These are phyloP conservation scores for Drosophila fuyamai DNA, from an alignment of 1,140 invertebrate species.

Conservation along the genomic window DNA sequence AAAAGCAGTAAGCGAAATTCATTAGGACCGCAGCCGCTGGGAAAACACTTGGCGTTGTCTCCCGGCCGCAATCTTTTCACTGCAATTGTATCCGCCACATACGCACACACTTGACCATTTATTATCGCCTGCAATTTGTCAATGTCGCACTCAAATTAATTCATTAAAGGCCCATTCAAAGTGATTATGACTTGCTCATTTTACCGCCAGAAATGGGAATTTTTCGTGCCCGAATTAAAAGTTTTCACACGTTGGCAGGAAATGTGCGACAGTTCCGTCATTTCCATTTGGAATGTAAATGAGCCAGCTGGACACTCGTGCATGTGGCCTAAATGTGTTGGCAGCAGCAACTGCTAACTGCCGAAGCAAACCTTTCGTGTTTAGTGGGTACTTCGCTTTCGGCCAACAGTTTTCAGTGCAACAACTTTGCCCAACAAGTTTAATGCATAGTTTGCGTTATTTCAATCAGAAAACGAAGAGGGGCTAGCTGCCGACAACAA, in stretches of 20 bases:
- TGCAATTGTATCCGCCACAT: neutral
- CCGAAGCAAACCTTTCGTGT: constrained; percentile 25
- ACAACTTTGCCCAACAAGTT: constrained; percentile 61
- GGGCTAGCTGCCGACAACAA: neutral
- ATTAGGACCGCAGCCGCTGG: constrained; percentile 24
- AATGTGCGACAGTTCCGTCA: constrained; percentile 32
- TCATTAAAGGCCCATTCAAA: constrained; percentile 40
- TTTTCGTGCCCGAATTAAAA: constrained; percentile 45
- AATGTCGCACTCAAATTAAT: constrained; percentile 64
- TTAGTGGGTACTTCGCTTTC: constrained; percentile 20
- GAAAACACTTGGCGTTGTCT: constrained; percentile 27
- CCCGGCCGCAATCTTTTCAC: constrained; percentile 9
- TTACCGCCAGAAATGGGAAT: constrained; percentile 24
- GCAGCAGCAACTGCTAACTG: constrained; percentile 27
- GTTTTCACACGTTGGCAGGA: constrained; percentile 44
- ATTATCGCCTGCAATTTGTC: constrained; percentile 56
- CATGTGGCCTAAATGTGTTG: constrained; percentile 46
- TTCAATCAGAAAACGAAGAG: constrained; percentile 60
- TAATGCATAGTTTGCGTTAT: constrained; percentile 62
- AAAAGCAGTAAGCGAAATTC: constrained; percentile 44
- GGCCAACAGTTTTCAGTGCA: constrained; percentile 45
- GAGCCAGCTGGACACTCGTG: constrained; percentile 49
- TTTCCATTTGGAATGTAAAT: constrained; percentile 69
- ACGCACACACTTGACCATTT: constrained; percentile 17
- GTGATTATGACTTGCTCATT: constrained; percentile 47